Percentiles rank a stretch among this genome's conserved stretches.
Evolutionary conservation across 2,797 vertebrate genomes (phyloP).

Genomic region (Tenualosa thibaudeaui): DNA sequence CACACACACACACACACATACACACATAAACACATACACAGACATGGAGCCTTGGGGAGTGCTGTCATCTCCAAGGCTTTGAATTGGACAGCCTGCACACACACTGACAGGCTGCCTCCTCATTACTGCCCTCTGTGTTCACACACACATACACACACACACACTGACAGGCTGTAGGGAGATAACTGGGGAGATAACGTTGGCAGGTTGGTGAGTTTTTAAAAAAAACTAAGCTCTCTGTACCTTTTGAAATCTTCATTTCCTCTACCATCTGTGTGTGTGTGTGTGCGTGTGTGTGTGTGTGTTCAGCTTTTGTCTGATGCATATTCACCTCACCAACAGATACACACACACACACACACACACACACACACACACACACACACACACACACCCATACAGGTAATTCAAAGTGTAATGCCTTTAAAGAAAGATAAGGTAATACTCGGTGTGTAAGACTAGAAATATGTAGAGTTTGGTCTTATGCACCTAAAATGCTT

Average conservation of each 20-base stretch:
- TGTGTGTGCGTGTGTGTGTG: neutral
- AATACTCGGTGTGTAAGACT: too few relatives aligned
- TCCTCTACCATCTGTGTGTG: constrained; percentile 9
- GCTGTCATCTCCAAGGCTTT: constrained; percentile 13
- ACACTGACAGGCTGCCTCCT: constrained; percentile 11
- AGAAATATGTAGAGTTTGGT: too few relatives aligned
- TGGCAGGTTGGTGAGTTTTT: neutral
- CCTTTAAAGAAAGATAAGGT: neutral
- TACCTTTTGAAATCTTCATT: constrained; percentile 17
- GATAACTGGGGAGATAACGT: neutral
- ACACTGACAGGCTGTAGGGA: neutral
- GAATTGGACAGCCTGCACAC: constrained; percentile 16
- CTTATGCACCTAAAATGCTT: neutral
- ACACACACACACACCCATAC: constrained; percentile 5
- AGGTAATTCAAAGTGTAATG: neutral
- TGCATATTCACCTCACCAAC: neutral
- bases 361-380: constrained; percentile 12
- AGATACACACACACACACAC: constrained; percentile 18
- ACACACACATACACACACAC: constrained; percentile 6
- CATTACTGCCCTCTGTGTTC: constrained; percentile 6
- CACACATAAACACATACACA: neutral
- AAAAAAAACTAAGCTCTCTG: neutral
- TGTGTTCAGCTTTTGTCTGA: neutral
- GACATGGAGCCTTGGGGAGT: neutral
- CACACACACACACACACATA: constrained; percentile 6